phyloP scores from a whole-genome alignment of 2,797 vertebrate genomes.

The Cygnus olor region DNA sequence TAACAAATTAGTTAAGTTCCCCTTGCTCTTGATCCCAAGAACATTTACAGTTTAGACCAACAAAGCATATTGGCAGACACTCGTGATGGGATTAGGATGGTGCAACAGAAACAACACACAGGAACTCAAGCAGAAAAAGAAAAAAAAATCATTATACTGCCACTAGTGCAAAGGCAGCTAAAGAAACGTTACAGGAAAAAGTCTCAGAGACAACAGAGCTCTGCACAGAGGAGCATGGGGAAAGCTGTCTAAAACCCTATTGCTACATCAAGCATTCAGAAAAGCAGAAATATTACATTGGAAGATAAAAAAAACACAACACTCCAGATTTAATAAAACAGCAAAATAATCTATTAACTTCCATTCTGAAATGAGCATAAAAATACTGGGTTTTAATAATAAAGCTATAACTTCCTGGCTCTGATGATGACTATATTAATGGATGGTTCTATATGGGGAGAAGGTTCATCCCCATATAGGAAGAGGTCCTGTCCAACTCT shows the following conservation, averaged over 20 bases:
- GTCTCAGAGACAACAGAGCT: not conserved
- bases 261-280: not conserved
- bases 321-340: not conserved
- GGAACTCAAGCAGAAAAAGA: not conserved
- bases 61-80: not conserved
- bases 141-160: not conserved
- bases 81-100: not conserved
- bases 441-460: not conserved
- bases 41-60: not conserved
- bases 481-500: not conserved
- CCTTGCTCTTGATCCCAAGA: not conserved
- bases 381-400: not conserved
- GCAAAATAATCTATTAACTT: not conserved
- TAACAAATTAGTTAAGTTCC: slow-evolving; percentile 11
- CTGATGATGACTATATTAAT: not conserved
- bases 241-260: not conserved
- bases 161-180: not conserved
- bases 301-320: not conserved
- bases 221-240: not conserved
- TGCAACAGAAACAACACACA: not conserved
- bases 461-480: not conserved
- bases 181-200: not conserved
- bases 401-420: not conserved
- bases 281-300: not conserved
- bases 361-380: not conserved